These are phyloP conservation scores for Phymastichus coffea DNA, from an alignment of 1,140 invertebrate genomes.

Conservation along the genomic window DNA sequence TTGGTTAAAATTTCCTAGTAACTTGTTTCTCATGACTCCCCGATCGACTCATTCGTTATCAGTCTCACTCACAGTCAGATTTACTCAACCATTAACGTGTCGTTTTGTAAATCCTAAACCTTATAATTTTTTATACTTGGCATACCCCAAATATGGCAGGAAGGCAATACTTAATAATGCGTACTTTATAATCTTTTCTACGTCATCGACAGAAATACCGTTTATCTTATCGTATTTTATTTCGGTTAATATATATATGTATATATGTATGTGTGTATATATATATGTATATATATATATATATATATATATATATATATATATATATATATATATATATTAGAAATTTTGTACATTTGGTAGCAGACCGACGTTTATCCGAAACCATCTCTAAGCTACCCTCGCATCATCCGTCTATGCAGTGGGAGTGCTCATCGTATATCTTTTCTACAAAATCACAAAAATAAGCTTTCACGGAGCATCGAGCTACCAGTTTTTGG, in stretches of 20 bases:
- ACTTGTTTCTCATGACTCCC: too few species aligned
- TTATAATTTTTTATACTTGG: conserved; percentile 60
- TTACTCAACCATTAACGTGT: conserved; percentile 43
- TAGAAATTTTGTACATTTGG: conserved; percentile 45
- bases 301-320: too few species aligned
- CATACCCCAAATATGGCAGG: conserved; percentile 61
- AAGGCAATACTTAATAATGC: conserved; percentile 58
- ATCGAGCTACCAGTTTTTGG: conserved; percentile 18
- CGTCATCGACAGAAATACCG: conserved; percentile 26
- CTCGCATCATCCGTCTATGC: conserved; percentile 1
- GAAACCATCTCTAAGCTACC: conserved; percentile 8
- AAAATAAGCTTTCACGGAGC: conserved; percentile 31
- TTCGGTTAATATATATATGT: conserved; percentile 38
- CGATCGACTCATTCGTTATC: conserved; percentile 27
- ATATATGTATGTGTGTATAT: too few species aligned
- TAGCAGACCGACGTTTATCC: conserved; percentile 27
- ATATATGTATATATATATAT: too few species aligned
- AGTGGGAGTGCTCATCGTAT: conserved; percentile 16
- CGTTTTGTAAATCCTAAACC: conserved; percentile 52
- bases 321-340: too few species aligned
- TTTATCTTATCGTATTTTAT: conserved; percentile 38
- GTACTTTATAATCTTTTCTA: conserved; percentile 38
- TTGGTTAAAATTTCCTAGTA: background rate
- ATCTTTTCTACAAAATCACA: conserved; percentile 29
- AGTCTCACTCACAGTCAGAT: conserved; percentile 38